Evolutionary conservation across 1,140 invertebrate species (phyloP), one percentile per base, ranked within the genome.

Genomic region (Lepidurus apus): DNA sequence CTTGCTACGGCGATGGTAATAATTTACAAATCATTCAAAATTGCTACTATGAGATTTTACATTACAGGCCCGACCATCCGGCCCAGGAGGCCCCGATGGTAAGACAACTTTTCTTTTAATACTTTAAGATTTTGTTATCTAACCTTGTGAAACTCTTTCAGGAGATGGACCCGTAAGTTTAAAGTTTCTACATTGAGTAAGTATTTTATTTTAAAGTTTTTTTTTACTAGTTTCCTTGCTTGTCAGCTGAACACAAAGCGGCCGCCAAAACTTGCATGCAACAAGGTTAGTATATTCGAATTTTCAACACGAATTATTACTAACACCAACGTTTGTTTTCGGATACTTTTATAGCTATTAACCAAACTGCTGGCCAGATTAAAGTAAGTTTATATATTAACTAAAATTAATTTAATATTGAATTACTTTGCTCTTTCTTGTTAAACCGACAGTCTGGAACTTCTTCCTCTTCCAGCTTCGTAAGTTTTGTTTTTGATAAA

Each of bases 141-240:
- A 65, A 65, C 17, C 21, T 65, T 65, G 17, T 65, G 21, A n/a
- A 7, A n/a, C 6, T 65, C 6, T 65, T 65, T 0, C 53, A 65
- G 53, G n/a, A 65, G 53, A 65, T 21, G 53, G 53, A 65, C 53
- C 53, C 13, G 53, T 65, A 65, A 65, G 53, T 65, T 65, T 21
- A 0, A 9, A n/a, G 53, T 65, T 65, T 13, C 53, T 13, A 21
- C 7, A 4, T n/a, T 65, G 21, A 13, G 53, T 7, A 65, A 65
- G 53, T 65, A n/a, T 11, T 10, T 21, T 3, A 65, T 17, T n/a
- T n/a, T 65, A 13, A 65, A n/a, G 17, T 0, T 47, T 47, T 47
- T 1, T 47, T 65, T 65, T 21, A n/a, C 21, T 65, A 65, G 53
- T 65, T 65, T 21, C 53, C 53, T 17, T 65, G 53, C 53, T 65